Conservation (phyloP, 2,888 invertebrate species). For the Drosophila siamana region DNA sequence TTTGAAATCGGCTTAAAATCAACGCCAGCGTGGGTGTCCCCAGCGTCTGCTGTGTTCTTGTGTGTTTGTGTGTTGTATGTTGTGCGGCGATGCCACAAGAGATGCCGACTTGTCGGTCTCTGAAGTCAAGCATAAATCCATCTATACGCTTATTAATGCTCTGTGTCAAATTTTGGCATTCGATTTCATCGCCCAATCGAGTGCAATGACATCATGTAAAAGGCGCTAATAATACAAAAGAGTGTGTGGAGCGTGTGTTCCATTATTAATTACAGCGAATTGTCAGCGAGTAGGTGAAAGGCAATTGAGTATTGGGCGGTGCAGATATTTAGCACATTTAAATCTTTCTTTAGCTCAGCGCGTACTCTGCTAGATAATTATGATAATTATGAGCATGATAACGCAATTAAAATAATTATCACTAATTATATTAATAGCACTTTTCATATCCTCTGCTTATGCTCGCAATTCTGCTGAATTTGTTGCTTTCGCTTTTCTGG, state of each 20-base stretch:
- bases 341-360: not conserved
- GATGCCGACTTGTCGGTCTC: conserved; percentile 15
- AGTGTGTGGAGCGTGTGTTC: not conserved
- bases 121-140: conserved; percentile 53
- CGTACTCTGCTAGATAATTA: not conserved
- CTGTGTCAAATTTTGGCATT: conserved; percentile 63
- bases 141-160: conserved; percentile 70
- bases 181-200: conserved; percentile 42
- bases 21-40: conserved; percentile 79
- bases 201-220: conserved; percentile 69
- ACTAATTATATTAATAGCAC: not conserved
- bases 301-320: not conserved
- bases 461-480: not conserved
- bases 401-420: not conserved
- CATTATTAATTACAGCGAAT: conserved; percentile 25
- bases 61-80: not conserved
- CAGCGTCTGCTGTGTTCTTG: conserved; percentile 8
- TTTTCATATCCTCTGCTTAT: not conserved
- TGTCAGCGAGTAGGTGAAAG: conserved; percentile 13
- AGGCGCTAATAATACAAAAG: conserved; percentile 11
- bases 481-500: conserved; percentile 3
- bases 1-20: conserved; percentile 80
- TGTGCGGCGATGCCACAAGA: conserved; percentile 24
- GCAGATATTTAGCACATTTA: not conserved
- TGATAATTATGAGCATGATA: not conserved